phyloP scores from a whole-genome alignment of 2,888 invertebrate species.

The Patella pellucida region DNA sequence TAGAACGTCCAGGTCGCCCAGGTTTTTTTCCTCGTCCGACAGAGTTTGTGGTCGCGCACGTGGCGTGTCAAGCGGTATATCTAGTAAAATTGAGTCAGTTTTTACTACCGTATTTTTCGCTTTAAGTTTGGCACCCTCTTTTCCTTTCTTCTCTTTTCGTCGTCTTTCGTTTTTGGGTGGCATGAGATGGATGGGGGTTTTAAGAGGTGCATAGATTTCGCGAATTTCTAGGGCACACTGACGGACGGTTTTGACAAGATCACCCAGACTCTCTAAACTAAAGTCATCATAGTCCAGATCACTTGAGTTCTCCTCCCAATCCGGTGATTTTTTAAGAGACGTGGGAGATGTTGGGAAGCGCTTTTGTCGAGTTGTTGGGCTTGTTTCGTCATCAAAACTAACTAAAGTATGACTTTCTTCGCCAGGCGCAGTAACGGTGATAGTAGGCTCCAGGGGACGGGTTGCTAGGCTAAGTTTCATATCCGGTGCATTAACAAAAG shows the following conservation, averaged over 20 bases:
- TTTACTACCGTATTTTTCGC: background rate
- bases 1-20: background rate
- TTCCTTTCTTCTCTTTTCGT: slow-evolving; percentile 2
- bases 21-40: background rate
- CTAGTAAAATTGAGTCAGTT: background rate
- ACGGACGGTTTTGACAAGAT: slow-evolving; percentile 17
- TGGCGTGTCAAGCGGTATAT: background rate
- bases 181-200: background rate
- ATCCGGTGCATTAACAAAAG: background rate
- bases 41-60: background rate
- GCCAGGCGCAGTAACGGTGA: background rate
- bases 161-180: background rate
- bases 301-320: background rate
- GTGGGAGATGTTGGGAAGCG: slow-evolving; percentile 1
- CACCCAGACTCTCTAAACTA: slow-evolving; percentile 21
- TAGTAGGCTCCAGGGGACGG: background rate
- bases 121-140: background rate
- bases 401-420: background rate
- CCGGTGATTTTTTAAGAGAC: slow-evolving; percentile 2
- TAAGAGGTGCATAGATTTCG: slow-evolving; percentile 8
- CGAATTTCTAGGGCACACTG: slow-evolving; percentile 19
- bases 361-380: background rate
- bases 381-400: background rate
- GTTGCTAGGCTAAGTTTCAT: background rate
- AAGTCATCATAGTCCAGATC: slow-evolving; percentile 17